Evolutionary conservation across 1,140 invertebrate genomes (phyloP).

Genomic region (Drosophila fuyamai): DNA sequence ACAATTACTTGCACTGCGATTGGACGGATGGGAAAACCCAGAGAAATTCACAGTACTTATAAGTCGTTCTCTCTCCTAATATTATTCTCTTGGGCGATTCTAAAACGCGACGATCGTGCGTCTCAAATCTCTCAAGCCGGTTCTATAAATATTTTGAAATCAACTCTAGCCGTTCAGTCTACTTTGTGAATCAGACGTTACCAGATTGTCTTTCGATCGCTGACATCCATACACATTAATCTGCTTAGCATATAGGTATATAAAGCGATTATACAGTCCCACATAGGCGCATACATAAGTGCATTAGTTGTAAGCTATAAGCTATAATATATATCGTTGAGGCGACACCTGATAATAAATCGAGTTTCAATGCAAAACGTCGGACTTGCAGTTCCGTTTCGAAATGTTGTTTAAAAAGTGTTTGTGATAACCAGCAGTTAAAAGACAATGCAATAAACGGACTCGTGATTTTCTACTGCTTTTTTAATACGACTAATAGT

Average conservation of each 20-base stretch:
- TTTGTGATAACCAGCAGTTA: background rate
- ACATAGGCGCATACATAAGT: slow-evolving; percentile 12
- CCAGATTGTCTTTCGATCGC: slow-evolving; percentile 10
- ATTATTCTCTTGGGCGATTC: background rate
- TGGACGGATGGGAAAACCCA: background rate
- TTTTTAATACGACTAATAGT: too few relatives aligned
- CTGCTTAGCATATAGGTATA: slow-evolving; percentile 6
- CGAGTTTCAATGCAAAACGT: slow-evolving; percentile 2
- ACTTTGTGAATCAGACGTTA: slow-evolving; percentile 5
- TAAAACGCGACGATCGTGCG: background rate
- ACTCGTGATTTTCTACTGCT: too few relatives aligned
- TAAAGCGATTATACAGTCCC: slow-evolving; percentile 1
- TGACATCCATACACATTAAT: background rate
- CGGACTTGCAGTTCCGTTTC: background rate
- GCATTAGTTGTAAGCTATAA: slow-evolving; percentile 5
- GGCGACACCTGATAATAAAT: slow-evolving; percentile 1
- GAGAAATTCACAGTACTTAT: background rate
- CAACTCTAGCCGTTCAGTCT: slow-evolving; percentile 37
- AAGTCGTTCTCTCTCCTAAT: background rate
- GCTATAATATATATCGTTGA: background rate
- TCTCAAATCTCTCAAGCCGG: slow-evolving; percentile 38
- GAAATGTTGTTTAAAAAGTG: background rate
- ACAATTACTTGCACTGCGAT: background rate
- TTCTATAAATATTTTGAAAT: slow-evolving; percentile 51
- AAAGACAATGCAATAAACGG: too few relatives aligned